These are phyloP conservation scores for Equus quagga DNA, from an alignment of 2,113 vertebrate genomes.

Conservation along the genomic window DNA sequence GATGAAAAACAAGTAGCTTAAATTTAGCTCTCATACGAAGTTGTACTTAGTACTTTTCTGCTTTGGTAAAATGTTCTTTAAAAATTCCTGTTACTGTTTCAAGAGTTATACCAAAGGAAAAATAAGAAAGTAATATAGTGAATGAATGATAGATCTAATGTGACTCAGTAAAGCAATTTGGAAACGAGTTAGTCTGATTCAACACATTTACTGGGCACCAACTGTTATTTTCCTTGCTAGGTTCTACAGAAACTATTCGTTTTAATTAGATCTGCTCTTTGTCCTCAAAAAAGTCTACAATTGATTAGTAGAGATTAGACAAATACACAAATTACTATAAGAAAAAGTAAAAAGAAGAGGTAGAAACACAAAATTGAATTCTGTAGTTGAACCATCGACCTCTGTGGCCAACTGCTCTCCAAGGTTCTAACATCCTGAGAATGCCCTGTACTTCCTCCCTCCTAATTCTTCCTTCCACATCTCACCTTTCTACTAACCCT, in stretches of 20 bases:
- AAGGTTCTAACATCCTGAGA: constrained; percentile 11
- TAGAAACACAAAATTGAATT: neutral
- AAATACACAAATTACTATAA: neutral
- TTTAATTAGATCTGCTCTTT: neutral
- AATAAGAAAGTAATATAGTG: constrained; percentile 7
- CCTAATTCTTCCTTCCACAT: neutral
- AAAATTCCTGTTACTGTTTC: neutral
- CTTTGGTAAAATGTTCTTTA: neutral
- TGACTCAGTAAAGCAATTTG: neutral
- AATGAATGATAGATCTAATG: neutral
- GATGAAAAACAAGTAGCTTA: neutral
- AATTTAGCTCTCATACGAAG: neutral
- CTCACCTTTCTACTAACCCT: neutral
- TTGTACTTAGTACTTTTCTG: neutral
- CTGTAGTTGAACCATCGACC: neutral
- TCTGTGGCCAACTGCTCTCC: neutral
- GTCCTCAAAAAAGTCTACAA: neutral
- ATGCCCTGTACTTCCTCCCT: neutral
- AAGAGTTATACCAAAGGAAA: constrained; percentile 20
- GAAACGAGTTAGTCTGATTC: constrained; percentile 10
- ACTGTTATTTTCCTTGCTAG: neutral
- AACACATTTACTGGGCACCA: neutral
- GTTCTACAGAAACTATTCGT: neutral
- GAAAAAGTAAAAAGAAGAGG: neutral
- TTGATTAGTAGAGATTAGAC: neutral